Evolutionary conservation across 2,113 vertebrate genomes (phyloP), one percentile per base, ranked within the genome.

Genomic region (Garra rufa): DNA sequence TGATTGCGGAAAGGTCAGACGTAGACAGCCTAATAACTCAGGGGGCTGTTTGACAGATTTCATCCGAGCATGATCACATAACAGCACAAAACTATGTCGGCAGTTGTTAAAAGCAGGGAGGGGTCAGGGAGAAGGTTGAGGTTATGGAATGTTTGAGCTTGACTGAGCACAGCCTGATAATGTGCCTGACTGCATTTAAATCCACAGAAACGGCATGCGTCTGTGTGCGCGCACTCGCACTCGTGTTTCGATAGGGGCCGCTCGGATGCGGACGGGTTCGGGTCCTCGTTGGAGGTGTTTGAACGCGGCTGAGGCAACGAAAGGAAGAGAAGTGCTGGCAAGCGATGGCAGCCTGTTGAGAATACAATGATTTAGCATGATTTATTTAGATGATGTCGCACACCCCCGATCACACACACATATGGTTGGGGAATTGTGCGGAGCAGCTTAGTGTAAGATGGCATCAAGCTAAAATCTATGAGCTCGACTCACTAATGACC

Each of bases 1-100:
- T 98, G 97, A 99, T 98, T 98, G 97, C 96, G 96, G 96, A 99
- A 99, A 99, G 98, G 97, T 99, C 98, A 99, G 96, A 96, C 95
- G 95, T 96, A 97, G 98, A 98, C 98, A 98, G 97, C 96, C 97
- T 99, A 98, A 99, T 99, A 99, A 99, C 97, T 99, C 97, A 99
- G 97, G 96, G 96, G 98, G 96, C 97, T 98, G 96, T 99, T 99
- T 99, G 98, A 99, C 97, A 98, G 97, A 97, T 98, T 98, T 98
- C 97, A 98, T 98, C 96, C 95, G 96, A 96, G 97, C 97, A 97
- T 97, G 96, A 97, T 98, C 97, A 98, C 97, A 97, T 96, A 98
- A 98, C 97, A 98, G 97, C 96, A 96, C 96, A 97, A 97, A 98
- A 97, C 96, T 97, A 95, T 97, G 97, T 98, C 96, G 95, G 96